A percentile compares a stretch with the other conserved stretches of the same genome.
Conservation (phyloP, 2,888 invertebrate species). For the Cephus runcator region DNA sequence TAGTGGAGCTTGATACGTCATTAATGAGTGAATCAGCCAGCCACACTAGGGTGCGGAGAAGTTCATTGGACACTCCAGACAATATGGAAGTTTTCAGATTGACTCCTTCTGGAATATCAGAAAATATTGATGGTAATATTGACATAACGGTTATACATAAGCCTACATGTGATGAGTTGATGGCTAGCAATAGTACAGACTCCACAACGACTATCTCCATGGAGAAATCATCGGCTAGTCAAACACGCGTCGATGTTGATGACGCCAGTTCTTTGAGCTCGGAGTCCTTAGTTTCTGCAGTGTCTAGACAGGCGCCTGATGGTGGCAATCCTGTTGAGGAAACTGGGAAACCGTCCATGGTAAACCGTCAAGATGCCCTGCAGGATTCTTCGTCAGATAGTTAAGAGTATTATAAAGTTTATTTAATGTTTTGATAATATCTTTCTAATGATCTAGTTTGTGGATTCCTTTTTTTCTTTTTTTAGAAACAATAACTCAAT, state of each 20-base stretch:
- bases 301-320: constrained; percentile 60
- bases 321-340: constrained; percentile 61
- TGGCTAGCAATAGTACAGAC: constrained; percentile 36
- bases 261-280: constrained; percentile 39
- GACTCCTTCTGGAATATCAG: constrained; percentile 46
- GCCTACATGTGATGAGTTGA: constrained; percentile 42
- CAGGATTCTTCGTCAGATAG: constrained; percentile 35
- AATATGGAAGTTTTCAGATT: constrained; percentile 33
- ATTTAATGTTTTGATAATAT: neutral
- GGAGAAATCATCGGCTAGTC: constrained; percentile 33
- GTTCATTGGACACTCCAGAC: constrained; percentile 17
- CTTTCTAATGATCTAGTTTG: neutral
- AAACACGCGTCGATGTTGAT: constrained; percentile 28
- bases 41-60: constrained; percentile 9
- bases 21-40: constrained; percentile 15
- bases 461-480: neutral
- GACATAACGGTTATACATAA: constrained; percentile 47
- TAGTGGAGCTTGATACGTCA: constrained; percentile 28
- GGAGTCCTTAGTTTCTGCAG: constrained; percentile 45
- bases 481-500: neutral
- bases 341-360: constrained; percentile 25
- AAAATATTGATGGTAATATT: constrained; percentile 46
- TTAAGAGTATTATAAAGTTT: neutral
- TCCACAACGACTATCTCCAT: constrained; percentile 36
- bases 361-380: constrained; percentile 25